Evolutionary conservation across 2,113 vertebrate genomes (phyloP), one percentile per base, ranked within the genome.

Genomic region (Pampusana beccarii): DNA sequence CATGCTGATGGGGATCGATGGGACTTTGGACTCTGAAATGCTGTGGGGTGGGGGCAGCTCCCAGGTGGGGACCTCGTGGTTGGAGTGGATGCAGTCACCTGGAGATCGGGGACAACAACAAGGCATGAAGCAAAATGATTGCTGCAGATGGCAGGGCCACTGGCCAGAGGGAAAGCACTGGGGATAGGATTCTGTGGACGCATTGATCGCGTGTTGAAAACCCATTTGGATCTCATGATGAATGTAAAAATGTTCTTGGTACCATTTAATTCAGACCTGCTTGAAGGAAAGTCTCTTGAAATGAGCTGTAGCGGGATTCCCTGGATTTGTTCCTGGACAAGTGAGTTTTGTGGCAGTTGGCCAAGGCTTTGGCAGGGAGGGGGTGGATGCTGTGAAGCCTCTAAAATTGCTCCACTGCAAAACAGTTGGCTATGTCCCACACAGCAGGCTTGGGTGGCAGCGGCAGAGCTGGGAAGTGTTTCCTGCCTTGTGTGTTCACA

Each of bases 221-320:
- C 72, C 93, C 95, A 92, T 96, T 95, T 97, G 95, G 95, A 97
- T 97, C 82, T 96, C 91, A 82, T 91, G 85, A 93, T 96, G 96
- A 97, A 96, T 97, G 94, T 97, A 96, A 93, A 95, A 93, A 85
- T 94, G 78, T 97, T 93, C 92, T 97, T 84, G 82, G 73, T 91
- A 86, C 74, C 80, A 86, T 94, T 92, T 96, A 92, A 91, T 94
- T 96, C 89, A 89, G 91, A 95, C 94, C 94, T 96, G 92, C 91
- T 93, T 96, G 96, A 92, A 95, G 81, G 91, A 90, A 81, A 89
- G 66, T 91, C 91, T 95, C 75, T 95, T 95, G 92, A 92, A 92
- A 93, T 82, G 85, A 95, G 92, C 89, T 96, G 80, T 94, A 93
- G 95, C 87, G 19, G 87, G 82, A 96, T 89, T 94, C 93, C 93